These are phyloP conservation scores for Psittacula cyanocephala DNA, from an alignment of 2,113 vertebrate genomes.

Conservation along the genomic window DNA sequence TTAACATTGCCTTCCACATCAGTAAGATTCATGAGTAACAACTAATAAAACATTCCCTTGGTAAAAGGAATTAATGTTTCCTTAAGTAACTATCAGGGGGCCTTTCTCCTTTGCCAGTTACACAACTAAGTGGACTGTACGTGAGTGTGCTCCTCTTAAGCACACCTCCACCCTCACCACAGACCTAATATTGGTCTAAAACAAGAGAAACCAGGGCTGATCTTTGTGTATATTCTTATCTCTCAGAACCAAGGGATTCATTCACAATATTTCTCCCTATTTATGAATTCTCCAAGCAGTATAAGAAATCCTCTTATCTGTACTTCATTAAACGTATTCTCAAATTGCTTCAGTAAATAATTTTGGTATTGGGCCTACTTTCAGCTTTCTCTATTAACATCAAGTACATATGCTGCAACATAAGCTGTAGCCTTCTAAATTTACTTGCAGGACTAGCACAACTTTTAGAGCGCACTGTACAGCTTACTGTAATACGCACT, in stretches of 20 bases:
- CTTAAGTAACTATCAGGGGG: background rate
- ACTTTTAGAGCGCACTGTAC: background rate
- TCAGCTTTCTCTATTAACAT: background rate
- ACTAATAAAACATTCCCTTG: background rate
- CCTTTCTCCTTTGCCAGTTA: background rate
- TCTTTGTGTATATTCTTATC: background rate
- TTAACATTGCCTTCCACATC: background rate
- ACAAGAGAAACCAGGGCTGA: background rate
- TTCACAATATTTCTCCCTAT: background rate
- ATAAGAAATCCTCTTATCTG: background rate
- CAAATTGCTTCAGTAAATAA: conserved; percentile 37
- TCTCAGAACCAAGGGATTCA: background rate
- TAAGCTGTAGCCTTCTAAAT: background rate
- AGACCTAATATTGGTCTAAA: background rate
- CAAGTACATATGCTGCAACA: background rate
- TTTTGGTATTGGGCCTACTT: background rate
- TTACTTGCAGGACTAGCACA: background rate
- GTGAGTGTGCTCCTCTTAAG: background rate
- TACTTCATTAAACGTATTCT: conserved; percentile 20
- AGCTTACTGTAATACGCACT: background rate
- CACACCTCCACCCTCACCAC: background rate
- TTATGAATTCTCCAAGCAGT: background rate
- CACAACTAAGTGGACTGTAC: background rate
- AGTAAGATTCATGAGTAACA: background rate
- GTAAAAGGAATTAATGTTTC: background rate